Conservation (phyloP, 2,113 vertebrate species). For the Gobio gobio region DNA sequence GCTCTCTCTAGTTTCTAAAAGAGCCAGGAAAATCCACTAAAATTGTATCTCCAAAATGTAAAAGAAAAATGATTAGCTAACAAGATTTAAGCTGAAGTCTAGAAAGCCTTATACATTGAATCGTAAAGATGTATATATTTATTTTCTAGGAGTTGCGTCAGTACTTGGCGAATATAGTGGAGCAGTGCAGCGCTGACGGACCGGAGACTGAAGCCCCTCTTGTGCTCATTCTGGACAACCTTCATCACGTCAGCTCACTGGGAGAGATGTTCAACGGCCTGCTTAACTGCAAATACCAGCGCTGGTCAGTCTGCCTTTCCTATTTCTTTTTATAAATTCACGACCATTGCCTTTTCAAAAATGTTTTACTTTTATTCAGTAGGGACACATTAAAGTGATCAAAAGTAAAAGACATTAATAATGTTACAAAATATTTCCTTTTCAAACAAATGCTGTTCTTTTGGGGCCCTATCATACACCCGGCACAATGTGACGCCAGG, state of each 20-base stretch:
- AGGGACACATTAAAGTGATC: background rate
- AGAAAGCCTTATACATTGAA: background rate
- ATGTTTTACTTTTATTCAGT: background rate
- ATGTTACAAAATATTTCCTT: background rate
- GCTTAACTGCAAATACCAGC: slow-evolving; percentile 93
- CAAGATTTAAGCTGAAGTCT: background rate
- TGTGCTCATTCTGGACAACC: slow-evolving; percentile 94
- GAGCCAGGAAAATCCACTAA: background rate
- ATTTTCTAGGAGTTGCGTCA: slow-evolving; percentile 87
- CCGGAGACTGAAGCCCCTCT: slow-evolving; percentile 85
- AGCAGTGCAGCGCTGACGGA: slow-evolving; percentile 88
- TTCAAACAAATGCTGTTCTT: background rate
- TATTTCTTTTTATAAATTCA: background rate
- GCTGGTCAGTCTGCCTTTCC: slow-evolving; percentile 78
- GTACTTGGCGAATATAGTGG: slow-evolving; percentile 91
- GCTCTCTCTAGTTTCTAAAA: background rate
- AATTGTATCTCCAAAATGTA: background rate
- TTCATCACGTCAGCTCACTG: slow-evolving; percentile 93
- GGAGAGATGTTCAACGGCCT: slow-evolving; percentile 97
- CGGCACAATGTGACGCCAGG: too few species aligned
- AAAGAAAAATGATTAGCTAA: background rate
- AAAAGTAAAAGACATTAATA: background rate
- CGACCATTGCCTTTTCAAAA: background rate
- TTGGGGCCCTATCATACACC: background rate
- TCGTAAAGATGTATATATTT: background rate